Base-by-base conservation (phyloP, 2,888 invertebrate genomes). In the Syrista parreyssii region DNA sequence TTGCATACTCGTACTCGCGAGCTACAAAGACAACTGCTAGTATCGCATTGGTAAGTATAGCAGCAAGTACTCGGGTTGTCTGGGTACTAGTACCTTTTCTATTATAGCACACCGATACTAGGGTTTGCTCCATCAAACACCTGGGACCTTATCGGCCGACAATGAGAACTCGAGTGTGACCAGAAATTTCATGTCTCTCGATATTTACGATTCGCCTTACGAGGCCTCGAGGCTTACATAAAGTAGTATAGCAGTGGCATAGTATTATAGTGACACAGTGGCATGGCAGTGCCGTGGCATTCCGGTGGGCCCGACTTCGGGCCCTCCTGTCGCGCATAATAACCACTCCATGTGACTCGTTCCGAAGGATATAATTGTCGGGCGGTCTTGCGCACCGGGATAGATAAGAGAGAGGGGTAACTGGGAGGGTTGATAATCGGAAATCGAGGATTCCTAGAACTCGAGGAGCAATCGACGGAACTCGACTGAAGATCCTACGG, bases 111-210 rank as follows among this genome's bases (percentile, higher is more conserved):
- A 55, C 55, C 6, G 55, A 55, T 55, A 55, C 55, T 2, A 23
- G 55, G 23, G 23, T 23, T 23, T 55, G 55, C 55, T 55, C 12
- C 71, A 79, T 80, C 77, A 79, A 78, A 80, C 82, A 85, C 81
- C 78, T 80, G 84, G 81, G 81, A 79, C 68, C 78, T 68, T 84
- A 84, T 80, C 83, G 80, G 68, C 78, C 79, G 81, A 84, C 85
- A 83, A 85, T 82, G 81, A 82, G 81, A 71, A 71, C 32, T 71
- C 71, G 31, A 71, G 71, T 71, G 71, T 71, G 33, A 71, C 71
- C 71, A 33, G 31, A 71, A 33, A 71, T 71, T 71, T 71, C 31
- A 71, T 33, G 71, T 71, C 31, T 71, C 71, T 31, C 71, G 55
- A 55, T 55, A 55, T 55, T 55, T 55, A 55, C 55, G 23, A 55